Percentiles rank a stretch among this genome's conserved stretches.
Conservation (phyloP, 2,888 invertebrate species). For the Neuroscelio doddi region DNA sequence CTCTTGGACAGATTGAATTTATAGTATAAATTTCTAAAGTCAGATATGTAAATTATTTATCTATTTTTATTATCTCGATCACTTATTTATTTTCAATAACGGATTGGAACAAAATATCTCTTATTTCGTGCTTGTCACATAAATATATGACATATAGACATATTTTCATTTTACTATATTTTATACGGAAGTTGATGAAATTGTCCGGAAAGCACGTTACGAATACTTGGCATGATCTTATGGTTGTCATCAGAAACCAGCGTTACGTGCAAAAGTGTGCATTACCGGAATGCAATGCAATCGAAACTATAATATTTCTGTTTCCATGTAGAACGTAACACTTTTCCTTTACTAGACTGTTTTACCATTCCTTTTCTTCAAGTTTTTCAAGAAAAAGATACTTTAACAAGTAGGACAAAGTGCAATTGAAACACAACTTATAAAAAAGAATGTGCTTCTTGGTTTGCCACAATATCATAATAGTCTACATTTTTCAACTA, state of each 20-base stretch:
- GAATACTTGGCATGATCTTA: conserved; percentile 35
- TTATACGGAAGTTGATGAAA: conserved; percentile 19
- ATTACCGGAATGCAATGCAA: conserved; percentile 44
- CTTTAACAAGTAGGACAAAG: conserved; percentile 43
- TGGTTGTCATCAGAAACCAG: conserved; percentile 35
- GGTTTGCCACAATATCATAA: conserved; percentile 33
- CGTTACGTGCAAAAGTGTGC: conserved; percentile 45
- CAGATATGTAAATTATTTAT: too few species aligned
- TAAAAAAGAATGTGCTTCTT: conserved; percentile 47
- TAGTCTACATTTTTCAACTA: conserved; percentile 8
- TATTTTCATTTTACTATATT: too few species aligned
- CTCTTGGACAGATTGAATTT: too few species aligned
- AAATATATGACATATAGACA: too few species aligned
- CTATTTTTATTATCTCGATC: too few species aligned
- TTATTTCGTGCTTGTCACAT: too few species aligned
- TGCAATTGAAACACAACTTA: conserved; percentile 45
- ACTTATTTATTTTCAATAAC: too few species aligned
- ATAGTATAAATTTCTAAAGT: too few species aligned
- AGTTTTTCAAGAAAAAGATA: conserved; percentile 33
- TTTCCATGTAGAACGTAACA: conserved; percentile 39
- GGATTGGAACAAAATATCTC: too few species aligned
- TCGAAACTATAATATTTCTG: conserved; percentile 44
- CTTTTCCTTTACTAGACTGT: conserved; percentile 27
- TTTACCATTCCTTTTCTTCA: conserved; percentile 38
- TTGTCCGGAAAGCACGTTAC: conserved; percentile 38